These are phyloP conservation scores for Heterohyrax brucei DNA, from an alignment of 2,797 vertebrate species.

Conservation along the genomic window DNA sequence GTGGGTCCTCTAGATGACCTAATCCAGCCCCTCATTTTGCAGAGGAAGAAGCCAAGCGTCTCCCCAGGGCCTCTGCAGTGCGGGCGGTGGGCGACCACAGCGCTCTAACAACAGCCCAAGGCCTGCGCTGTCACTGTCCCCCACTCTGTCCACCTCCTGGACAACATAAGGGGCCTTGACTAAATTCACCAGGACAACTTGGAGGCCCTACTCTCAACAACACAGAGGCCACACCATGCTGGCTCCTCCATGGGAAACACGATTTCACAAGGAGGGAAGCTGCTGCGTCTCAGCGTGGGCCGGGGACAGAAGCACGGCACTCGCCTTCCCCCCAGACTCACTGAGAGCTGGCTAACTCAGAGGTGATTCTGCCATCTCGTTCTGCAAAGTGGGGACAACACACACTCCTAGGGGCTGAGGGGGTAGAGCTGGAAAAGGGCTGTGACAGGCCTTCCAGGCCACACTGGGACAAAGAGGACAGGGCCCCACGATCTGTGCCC, in stretches of 20 bases:
- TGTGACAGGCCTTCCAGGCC: neutral
- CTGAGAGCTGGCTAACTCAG: neutral
- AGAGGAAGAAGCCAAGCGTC: neutral
- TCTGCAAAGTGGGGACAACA: conserved; percentile 77
- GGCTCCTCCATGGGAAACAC: neutral
- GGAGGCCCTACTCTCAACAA: neutral
- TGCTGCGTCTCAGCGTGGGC: neutral
- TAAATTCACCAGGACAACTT: neutral
- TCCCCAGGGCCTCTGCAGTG: neutral
- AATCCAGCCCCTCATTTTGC: conserved; percentile 47
- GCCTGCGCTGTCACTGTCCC: neutral
- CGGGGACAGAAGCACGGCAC: neutral
- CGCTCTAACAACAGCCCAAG: conserved; percentile 23
- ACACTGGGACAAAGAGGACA: neutral
- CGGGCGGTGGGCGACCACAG: neutral
- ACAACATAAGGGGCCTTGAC: neutral
- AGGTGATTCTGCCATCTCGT: neutral
- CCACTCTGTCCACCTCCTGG: neutral
- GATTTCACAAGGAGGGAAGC: neutral
- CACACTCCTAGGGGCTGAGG: neutral
- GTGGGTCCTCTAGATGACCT: neutral
- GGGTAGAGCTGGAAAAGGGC: neutral
- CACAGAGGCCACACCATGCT: neutral
- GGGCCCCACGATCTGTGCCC: conserved; percentile 50
- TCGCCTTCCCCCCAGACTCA: neutral